Conservation (phyloP, 2,797 vertebrate species). For the Gallirallus australis region DNA sequence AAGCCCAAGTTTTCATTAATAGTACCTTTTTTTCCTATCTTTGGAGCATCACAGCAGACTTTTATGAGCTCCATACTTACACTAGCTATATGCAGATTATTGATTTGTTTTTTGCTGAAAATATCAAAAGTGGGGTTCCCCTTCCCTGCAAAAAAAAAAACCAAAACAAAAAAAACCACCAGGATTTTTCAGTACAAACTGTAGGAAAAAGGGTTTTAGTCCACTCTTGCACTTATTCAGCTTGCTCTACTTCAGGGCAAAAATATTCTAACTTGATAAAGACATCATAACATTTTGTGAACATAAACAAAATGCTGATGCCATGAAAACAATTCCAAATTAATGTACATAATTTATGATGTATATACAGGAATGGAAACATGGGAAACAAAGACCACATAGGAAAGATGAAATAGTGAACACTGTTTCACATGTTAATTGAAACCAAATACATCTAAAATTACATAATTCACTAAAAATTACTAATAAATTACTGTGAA, state of each 20-base stretch:
- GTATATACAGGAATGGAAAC: not conserved
- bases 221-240: not conserved
- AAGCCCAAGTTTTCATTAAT: not conserved
- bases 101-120: not conserved
- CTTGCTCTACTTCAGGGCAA: not conserved
- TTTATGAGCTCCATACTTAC: not conserved
- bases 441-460: not conserved
- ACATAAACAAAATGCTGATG: not conserved
- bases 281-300: not conserved
- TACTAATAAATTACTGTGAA: not conserved
- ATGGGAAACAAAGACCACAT: not conserved
- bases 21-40: not conserved
- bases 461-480: not conserved
- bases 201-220: not conserved
- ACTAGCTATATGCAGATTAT: not conserved
- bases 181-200: not conserved
- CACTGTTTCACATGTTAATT: not conserved
- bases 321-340: not conserved
- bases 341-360: not conserved
- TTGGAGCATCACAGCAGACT: not conserved
- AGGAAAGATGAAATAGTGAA: not conserved
- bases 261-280: not conserved
- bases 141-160: no score
- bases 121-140: not conserved
- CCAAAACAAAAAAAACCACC: no score